Conservation (phyloP, 2,113 vertebrate genomes). For the Ammodytes marinus region DNA sequence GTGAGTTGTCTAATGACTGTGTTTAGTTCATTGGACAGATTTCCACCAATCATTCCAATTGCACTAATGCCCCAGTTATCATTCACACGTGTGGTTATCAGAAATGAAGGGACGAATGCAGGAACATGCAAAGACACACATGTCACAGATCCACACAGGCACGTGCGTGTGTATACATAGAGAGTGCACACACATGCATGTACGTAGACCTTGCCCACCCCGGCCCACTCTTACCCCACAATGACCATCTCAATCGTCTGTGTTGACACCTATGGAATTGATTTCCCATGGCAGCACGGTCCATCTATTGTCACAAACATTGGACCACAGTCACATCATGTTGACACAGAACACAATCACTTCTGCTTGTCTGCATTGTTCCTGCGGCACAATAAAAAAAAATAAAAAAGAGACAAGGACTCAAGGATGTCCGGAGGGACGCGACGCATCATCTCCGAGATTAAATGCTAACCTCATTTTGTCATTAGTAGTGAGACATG, state of each 20-base stretch:
- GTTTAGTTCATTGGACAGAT: not conserved
- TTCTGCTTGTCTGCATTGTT: constrained; percentile 77
- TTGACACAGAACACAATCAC: constrained; percentile 83
- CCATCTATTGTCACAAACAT: constrained; percentile 80
- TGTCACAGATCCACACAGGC: not conserved
- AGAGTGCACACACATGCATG: not conserved
- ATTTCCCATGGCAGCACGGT: constrained; percentile 82
- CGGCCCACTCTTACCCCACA: constrained; percentile 44
- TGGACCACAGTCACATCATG: constrained; percentile 79
- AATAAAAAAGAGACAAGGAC: constrained; percentile 64
- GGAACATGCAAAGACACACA: constrained; percentile 20
- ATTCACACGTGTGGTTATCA: not conserved
- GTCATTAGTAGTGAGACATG: constrained; percentile 68
- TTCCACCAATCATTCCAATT: constrained; percentile 17
- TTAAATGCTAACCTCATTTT: constrained; percentile 80
- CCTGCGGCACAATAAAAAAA: constrained; percentile 64
- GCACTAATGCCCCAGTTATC: not conserved
- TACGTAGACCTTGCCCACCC: constrained; percentile 39
- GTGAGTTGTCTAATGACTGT: not conserved
- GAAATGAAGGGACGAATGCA: not conserved
- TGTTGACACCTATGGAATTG: constrained; percentile 81
- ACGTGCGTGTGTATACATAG: not conserved
- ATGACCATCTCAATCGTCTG: constrained; percentile 63
- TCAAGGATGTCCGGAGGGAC: constrained; percentile 68
- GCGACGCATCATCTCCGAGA: constrained; percentile 70